phyloP scores from a whole-genome alignment of 1,140 invertebrate genomes.

The Acromyrmex echinatior region DNA sequence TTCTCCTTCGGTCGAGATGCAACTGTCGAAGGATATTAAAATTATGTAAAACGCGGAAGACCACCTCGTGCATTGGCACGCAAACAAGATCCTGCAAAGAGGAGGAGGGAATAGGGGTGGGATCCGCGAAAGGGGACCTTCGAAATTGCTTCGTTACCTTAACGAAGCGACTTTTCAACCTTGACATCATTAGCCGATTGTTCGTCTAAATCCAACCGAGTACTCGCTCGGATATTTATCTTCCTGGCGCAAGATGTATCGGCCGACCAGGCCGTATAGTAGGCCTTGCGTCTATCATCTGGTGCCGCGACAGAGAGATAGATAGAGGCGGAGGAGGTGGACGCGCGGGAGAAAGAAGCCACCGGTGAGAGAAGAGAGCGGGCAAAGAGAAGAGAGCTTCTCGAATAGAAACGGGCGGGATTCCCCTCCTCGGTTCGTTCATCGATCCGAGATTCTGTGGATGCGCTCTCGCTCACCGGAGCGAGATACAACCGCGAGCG shows the following conservation, averaged over 20 bases:
- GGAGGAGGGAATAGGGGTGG: not conserved
- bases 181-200: constrained; percentile 77
- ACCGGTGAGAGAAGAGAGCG: constrained; percentile 12
- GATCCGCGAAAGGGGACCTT: constrained; percentile 26
- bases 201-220: constrained; percentile 69
- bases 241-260: constrained; percentile 72
- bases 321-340: constrained; percentile 15
- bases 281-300: constrained; percentile 68
- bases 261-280: constrained; percentile 40
- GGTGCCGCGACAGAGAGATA: constrained; percentile 47
- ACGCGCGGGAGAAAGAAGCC: constrained; percentile 39
- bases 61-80: constrained; percentile 28
- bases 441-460: constrained; percentile 70
- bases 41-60: constrained; percentile 60
- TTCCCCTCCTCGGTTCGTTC: constrained; percentile 50
- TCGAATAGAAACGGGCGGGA: constrained; percentile 54
- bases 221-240: constrained; percentile 69
- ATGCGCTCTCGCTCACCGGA: constrained; percentile 53
- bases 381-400: constrained; percentile 43
- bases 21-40: constrained; percentile 48
- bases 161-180: constrained; percentile 74
- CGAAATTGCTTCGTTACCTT: constrained; percentile 74
- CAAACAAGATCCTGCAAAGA: not conserved
- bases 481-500: constrained; percentile 59
- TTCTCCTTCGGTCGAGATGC: constrained; percentile 34